Evolutionary conservation across 2,888 invertebrate species (phyloP).

Genomic region (Caenorhabditis sinica): DNA sequence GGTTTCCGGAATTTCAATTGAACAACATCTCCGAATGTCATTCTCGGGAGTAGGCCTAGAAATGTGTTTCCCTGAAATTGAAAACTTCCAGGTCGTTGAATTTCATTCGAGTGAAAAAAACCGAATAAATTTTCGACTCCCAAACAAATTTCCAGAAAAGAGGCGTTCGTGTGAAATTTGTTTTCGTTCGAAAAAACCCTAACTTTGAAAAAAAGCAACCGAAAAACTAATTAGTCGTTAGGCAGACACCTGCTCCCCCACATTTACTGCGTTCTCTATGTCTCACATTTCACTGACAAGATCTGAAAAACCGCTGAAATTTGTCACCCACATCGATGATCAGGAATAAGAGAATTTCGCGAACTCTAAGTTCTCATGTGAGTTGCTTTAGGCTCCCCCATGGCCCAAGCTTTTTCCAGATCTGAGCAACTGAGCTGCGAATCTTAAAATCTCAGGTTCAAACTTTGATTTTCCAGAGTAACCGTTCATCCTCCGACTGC

Average conservation of each 20-base stretch:
- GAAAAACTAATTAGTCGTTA: constrained; percentile 50
- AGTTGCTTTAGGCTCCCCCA: background rate
- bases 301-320: constrained; percentile 18
- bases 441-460: too few relatives aligned
- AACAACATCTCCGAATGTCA: too few relatives aligned
- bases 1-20: too few relatives aligned
- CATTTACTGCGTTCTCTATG: constrained; percentile 2
- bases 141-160: background rate
- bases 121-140: background rate
- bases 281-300: constrained; percentile 9
- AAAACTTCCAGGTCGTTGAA: constrained; percentile 2
- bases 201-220: background rate
- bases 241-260: constrained; percentile 50
- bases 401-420: too few relatives aligned
- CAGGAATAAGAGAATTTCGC: constrained; percentile 2
- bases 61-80: background rate
- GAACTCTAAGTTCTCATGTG: constrained; percentile 1
- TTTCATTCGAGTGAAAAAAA: background rate
- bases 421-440: too few relatives aligned
- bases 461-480: constrained; percentile 75
- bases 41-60: background rate
- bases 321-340: background rate
- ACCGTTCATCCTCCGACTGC: constrained; percentile 74
- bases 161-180: constrained; percentile 7
- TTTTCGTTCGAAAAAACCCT: constrained; percentile 12